These are phyloP conservation scores for Calyptomena viridis DNA, from an alignment of 2,113 vertebrate species.

Conservation along the genomic window DNA sequence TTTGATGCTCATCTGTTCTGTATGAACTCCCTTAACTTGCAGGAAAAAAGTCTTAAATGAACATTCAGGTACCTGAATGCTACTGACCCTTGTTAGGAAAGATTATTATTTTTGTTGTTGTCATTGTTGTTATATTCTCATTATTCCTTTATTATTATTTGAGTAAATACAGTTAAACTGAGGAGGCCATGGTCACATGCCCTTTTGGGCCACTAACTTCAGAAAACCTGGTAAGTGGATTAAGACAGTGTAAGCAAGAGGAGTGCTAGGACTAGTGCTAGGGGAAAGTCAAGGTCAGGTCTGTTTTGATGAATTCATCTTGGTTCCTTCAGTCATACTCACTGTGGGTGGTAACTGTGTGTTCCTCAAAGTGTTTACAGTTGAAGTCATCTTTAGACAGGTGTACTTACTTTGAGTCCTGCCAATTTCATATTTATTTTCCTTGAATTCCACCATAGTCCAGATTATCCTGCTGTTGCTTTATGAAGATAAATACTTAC, in stretches of 20 bases:
- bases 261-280: background rate
- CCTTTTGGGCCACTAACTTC: background rate
- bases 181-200: background rate
- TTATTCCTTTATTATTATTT: background rate
- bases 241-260: background rate
- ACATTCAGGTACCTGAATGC: background rate
- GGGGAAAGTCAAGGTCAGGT: constrained; percentile 1
- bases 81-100: background rate
- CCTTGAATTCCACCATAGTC: background rate
- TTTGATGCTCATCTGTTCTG: background rate
- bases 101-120: background rate
- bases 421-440: constrained; percentile 23
- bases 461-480: background rate
- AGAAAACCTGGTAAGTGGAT: background rate
- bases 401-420: constrained; percentile 31
- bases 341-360: constrained; percentile 27
- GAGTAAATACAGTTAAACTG: background rate
- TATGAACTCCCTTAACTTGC: background rate
- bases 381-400: constrained; percentile 37
- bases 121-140: background rate
- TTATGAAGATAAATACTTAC: background rate
- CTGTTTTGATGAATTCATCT: constrained; percentile 29
- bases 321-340: background rate
- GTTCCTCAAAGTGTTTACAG: background rate
- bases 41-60: background rate